Base-by-base conservation (phyloP, 2,113 vertebrate genomes). In the Piprites chloris region DNA sequence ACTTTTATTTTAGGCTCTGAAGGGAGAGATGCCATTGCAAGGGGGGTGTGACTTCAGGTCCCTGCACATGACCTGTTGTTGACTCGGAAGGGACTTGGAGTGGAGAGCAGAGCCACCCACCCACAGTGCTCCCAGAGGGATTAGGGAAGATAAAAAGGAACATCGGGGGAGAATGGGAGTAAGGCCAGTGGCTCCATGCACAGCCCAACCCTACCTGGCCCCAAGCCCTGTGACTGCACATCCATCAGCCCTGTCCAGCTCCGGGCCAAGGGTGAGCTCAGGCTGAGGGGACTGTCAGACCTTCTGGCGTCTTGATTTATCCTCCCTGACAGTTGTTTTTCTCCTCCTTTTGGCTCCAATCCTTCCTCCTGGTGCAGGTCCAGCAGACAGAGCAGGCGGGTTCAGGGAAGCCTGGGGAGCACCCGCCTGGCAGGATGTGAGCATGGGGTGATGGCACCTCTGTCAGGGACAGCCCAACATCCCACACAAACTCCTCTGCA, bases 11-110 rank as follows among this genome's bases (percentile, higher is more conserved):
- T 6, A 35, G 33, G 73, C 28, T 66, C 79, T 61, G 65, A 63
- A 39, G 50, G 50, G 87, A 61, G 72, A 80, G 59, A 9, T 14
- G 14, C 17, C 10, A 2, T 4, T 0, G 8, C 37, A 30, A 30
- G n/a, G 50, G 39, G 35, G 5, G 9, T 37, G 53, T 5, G 3
- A 19, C 23, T 22, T 22, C 1, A 1, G 35, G 14, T 53, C 50
- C 61, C 30, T 3, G 5, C 52, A 5, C 1, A 4, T 4, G 26
- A 13, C 11, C 68, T 7, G 2, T 21, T 9, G 13, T 21, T 35
- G 32, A 46, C 20, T 5, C 55, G 4, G 49, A 9, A 11, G 56
- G 78, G 72, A 55, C 9, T 22, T 11, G 18, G 32, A 4, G 21
- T 3, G 8, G 52, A 24, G 46, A 26, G 65, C 30, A 52, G n/a